Percentiles rank a stretch among this genome's conserved stretches.
Evolutionary conservation across 1,140 invertebrate genomes (phyloP).

Genomic region (Bombus superbus): DNA sequence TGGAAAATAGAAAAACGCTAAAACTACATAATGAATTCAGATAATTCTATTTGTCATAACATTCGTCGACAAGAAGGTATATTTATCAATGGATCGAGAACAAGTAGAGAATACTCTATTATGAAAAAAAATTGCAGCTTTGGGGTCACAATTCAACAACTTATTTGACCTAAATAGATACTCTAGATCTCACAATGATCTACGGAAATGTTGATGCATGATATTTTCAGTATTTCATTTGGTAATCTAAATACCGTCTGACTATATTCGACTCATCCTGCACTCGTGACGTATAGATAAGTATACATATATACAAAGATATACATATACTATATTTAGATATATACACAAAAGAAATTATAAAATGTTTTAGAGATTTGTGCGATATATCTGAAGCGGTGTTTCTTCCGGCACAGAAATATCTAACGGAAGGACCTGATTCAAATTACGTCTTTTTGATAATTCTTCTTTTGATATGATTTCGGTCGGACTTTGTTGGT

Average conservation of each 20-base stretch:
- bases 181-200: background rate
- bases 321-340: slow-evolving; percentile 12
- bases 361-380: slow-evolving; percentile 36
- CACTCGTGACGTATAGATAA: slow-evolving; percentile 11
- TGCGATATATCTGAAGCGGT: slow-evolving; percentile 9
- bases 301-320: slow-evolving; percentile 20
- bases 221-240: background rate
- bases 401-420: background rate
- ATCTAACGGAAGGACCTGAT: slow-evolving; percentile 12
- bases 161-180: background rate
- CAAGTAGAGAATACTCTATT: background rate
- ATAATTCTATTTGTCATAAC: too few relatives aligned
- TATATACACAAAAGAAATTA: slow-evolving; percentile 3
- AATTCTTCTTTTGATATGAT: slow-evolving; percentile 40
- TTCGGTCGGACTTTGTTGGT: slow-evolving; percentile 7
- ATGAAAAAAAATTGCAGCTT: background rate
- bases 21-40: background rate
- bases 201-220: background rate
- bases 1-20: background rate
- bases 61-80: background rate
- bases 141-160: background rate
- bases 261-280: background rate
- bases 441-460: slow-evolving; percentile 35
- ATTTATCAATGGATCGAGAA: background rate
- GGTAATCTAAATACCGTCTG: background rate